Percentiles rank a stretch among this genome's conserved stretches.
These are phyloP conservation scores for Elanoides forficatus DNA, from an alignment of 2,113 vertebrate genomes.

Conservation along the genomic window DNA sequence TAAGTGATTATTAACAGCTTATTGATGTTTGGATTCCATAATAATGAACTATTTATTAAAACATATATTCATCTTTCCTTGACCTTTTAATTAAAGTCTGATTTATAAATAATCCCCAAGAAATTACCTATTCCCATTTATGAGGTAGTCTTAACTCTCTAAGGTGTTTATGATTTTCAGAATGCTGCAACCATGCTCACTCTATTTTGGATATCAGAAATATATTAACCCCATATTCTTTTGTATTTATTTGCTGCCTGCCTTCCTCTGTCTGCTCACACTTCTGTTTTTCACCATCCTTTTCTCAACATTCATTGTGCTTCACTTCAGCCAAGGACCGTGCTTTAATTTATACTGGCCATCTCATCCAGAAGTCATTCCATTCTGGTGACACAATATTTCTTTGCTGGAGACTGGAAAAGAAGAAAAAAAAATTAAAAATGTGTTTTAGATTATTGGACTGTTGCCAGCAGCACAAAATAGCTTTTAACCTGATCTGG, in stretches of 20 bases:
- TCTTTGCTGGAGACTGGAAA: background rate
- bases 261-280: background rate
- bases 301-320: background rate
- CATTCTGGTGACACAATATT: background rate
- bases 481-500: background rate
- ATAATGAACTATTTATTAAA: constrained; percentile 11
- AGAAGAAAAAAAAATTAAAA: background rate
- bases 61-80: background rate
- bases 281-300: background rate
- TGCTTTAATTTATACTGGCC: background rate
- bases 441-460: background rate
- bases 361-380: constrained; percentile 5
- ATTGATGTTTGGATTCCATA: background rate
- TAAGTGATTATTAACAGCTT: background rate
- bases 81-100: constrained; percentile 18
- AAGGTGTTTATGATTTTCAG: background rate
- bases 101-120: background rate
- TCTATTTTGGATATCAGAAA: background rate
- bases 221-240: background rate
- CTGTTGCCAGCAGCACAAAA: background rate
- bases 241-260: background rate
- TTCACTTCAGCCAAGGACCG: background rate
- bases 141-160: background rate
- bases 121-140: background rate
- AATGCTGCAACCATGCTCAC: background rate